phyloP scores from a whole-genome alignment of 2,888 invertebrate genomes.

The Amiota communis region DNA sequence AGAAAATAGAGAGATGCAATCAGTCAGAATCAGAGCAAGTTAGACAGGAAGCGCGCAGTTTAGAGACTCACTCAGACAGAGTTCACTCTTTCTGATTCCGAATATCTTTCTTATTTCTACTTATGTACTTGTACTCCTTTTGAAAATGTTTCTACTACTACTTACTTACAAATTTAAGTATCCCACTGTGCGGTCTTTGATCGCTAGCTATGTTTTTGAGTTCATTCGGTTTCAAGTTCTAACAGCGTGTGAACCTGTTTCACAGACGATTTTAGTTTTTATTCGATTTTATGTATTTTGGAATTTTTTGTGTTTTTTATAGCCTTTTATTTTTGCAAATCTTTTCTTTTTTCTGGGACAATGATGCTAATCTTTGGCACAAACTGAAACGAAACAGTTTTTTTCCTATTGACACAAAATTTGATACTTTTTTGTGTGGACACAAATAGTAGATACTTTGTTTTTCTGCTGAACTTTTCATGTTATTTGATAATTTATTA shows the following conservation, averaged over 20 bases:
- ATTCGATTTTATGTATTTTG: slow-evolving; percentile 43
- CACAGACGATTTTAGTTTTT: slow-evolving; percentile 32
- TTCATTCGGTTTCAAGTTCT: slow-evolving; percentile 42
- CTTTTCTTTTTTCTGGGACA: slow-evolving; percentile 14
- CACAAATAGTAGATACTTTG: slow-evolving; percentile 39
- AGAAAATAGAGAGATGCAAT: no score
- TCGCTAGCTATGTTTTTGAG: slow-evolving; percentile 11
- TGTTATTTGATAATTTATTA: slow-evolving; percentile 64
- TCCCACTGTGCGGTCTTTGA: slow-evolving; percentile 32
- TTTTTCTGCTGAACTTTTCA: slow-evolving; percentile 56
- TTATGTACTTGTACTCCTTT: no score
- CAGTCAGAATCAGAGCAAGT: no score
- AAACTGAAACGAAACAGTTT: neutral
- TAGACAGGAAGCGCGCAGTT: no score
- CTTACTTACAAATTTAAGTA: neutral
- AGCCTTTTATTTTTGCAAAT: neutral
- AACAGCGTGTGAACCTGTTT: slow-evolving; percentile 64
- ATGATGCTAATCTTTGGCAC: slow-evolving; percentile 20
- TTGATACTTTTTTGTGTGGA: slow-evolving; percentile 39
- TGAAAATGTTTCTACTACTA: no score
- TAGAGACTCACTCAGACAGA: no score
- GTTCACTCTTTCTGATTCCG: no score
- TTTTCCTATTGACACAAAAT: slow-evolving; percentile 39
- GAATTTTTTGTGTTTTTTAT: slow-evolving; percentile 34
- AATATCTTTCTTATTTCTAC: no score